Evolutionary conservation across 2,888 invertebrate species (phyloP), one percentile per base, ranked within the genome.

Genomic region (Orchestes rusci): DNA sequence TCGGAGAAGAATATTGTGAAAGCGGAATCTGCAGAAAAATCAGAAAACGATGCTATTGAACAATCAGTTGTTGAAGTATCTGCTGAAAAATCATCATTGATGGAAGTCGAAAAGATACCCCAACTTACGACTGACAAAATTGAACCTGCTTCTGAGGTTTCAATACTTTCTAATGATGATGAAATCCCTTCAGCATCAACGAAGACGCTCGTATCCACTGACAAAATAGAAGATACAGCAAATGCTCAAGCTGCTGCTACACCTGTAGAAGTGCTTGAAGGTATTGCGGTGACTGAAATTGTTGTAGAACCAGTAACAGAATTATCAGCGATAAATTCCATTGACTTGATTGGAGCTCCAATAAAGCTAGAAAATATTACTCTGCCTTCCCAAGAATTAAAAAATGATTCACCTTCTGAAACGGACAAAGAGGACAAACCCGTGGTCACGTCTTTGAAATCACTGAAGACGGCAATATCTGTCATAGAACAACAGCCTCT

Each of bases 401-500:
- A n/a, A n/a, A n/a, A n/a, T n/a, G n/a, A n/a, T n/a, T n/a, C n/a
- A n/a, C n/a, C n/a, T n/a, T n/a, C 12, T 20, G 19, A 1, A 23
- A 5, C 23, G 10, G 23, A 16, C 12, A 29, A 33, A 33, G 39
- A 48, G 41, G 45, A 50, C 3, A 38, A 55, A 31, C 35, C 49
- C 3, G 46, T 60, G 13, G 37, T 60, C n/a, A 13, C 31, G 12
- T 59, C 63, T 4, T 51, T 68, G 17, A 52, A 55, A 16, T 50
- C 43, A 12, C 48, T 68, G 10, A 53, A 58, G 30, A 45, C 51
- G 15, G 58, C 64, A 1, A 53, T 66, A 27, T 40, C 45, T n/a
- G 38, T 55, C 5, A 57, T 67, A 19, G 57, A 60, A 44, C 53
- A 59, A 2, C 58, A 63, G 54, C 58, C 52, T 12, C 52, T 53